Evolutionary conservation across 2,888 invertebrate genomes (phyloP), one percentile per base, ranked within the genome.

Genomic region (Drosophila emarginata): DNA sequence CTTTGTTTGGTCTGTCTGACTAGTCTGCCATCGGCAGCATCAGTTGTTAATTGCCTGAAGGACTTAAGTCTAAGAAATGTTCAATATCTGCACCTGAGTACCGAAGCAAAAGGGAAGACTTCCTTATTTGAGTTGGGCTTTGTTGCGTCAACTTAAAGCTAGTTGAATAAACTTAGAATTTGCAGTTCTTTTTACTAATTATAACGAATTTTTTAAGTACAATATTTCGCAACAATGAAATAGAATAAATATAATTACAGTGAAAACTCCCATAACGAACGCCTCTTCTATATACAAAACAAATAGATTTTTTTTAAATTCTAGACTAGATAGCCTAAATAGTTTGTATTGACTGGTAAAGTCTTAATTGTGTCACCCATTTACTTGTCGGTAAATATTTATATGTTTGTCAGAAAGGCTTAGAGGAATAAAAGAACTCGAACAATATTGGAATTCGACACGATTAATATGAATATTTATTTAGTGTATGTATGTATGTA

Each of bases 41-140:
- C 85, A 81, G 82, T 77, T 85, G 82, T 69, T 67, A 76, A 72
- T 76, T 73, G 79, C 78, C 78, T 72, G 70, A 57, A 76, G 64
- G 75, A 79, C 82, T 84, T 82, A 82, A 78, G 75, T 76, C 77
- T 77, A 77, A 77, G 78, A 79, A 82, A 78, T 78, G 74, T 79
- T 77, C 62, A 61, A 69, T 77, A 77, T 75, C 76, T 75, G 67
- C 85, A 85, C 72, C 85, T 79, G 85, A 63, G 78, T 74, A 65
- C 65, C 65, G 59, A 5, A 26, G 26, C 26, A 26, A 26, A 2
- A 45, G 4, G 18, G 21, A 45, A 45, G 21, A 15, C 9, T 45
- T 40, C 3, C 2, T 18, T 18, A 9, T 2, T 40, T 18, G 32
- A 9, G 32, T 9, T 40, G 7, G 4, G 0, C 2, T 21, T 18